These are phyloP conservation scores for Mactromeris polynyma DNA, from an alignment of 2,888 invertebrate genomes.

Conservation along the genomic window DNA sequence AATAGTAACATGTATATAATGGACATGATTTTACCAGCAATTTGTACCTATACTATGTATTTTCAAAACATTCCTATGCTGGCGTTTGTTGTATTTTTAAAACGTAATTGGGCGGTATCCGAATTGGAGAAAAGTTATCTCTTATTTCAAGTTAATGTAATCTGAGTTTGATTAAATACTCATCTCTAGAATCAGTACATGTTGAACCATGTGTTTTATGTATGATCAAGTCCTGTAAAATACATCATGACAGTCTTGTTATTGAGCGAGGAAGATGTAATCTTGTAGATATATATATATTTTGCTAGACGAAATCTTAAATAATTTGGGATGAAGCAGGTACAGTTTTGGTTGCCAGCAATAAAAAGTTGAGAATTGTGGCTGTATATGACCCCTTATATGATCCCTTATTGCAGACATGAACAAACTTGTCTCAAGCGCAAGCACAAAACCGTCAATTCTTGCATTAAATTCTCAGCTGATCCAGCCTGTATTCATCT, in stretches of 20 bases:
- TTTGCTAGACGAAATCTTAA: not conserved
- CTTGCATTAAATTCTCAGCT: no score
- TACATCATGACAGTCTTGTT: constrained; percentile 1
- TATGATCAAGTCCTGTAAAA: not conserved
- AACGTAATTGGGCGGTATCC: no score
- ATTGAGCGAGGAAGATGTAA: not conserved
- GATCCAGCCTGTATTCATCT: no score
- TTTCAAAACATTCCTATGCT: not conserved
- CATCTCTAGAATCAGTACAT: not conserved
- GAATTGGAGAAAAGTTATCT: not conserved
- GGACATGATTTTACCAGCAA: no score
- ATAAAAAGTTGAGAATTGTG: no score
- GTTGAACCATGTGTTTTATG: constrained; percentile 15
- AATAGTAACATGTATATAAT: no score
- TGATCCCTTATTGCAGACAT: no score
- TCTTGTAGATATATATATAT: not conserved
- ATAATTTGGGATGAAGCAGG: not conserved
- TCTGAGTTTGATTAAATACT: constrained; percentile 20
- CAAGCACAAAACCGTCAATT: no score
- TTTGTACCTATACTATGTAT: not conserved
- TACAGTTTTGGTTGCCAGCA: no score
- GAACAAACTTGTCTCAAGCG: no score
- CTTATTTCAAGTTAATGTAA: constrained; percentile 3
- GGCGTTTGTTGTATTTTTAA: no score
- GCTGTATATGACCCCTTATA: no score